Percentiles rank a stretch among this genome's conserved stretches.
phyloP scores from a whole-genome alignment of 2,113 vertebrate genomes.

The Cairina moschata region DNA sequence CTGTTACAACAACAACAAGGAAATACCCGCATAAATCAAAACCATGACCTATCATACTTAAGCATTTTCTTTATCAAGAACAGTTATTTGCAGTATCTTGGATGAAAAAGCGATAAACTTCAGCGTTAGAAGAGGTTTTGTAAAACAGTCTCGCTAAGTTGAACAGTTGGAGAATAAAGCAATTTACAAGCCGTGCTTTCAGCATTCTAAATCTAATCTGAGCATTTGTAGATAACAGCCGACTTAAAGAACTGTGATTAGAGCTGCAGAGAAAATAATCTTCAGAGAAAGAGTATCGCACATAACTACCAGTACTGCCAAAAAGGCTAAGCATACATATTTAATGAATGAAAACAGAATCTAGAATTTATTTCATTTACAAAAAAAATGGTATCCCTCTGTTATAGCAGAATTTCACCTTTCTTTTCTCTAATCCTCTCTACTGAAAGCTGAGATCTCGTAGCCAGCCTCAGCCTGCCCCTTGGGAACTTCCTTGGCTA shows the following conservation, averaged over 20 bases:
- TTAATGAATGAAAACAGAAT: not conserved
- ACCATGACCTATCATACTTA: not conserved
- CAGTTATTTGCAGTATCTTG: not conserved
- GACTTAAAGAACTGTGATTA: not conserved
- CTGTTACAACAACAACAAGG: not conserved
- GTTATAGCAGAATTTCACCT: not conserved
- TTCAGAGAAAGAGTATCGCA: not conserved
- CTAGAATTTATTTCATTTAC: not conserved
- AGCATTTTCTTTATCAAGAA: not conserved
- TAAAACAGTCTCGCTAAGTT: not conserved
- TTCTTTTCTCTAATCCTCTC: not conserved
- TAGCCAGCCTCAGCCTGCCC: not conserved
- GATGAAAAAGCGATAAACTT: not conserved
- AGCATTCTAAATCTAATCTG: not conserved
- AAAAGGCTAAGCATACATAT: not conserved
- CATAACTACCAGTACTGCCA: not conserved
- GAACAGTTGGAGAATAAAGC: not conserved
- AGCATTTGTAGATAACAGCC: not conserved
- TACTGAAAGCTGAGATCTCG: not conserved
- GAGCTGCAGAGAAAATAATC: not conserved
- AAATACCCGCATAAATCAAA: not conserved
- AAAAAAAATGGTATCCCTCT: not conserved
- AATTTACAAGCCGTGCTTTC: accelerated
- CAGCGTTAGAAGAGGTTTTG: not conserved
- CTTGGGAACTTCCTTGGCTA: not conserved